Conservation (phyloP, 2,888 invertebrate species). For the Tillus elongatus region DNA sequence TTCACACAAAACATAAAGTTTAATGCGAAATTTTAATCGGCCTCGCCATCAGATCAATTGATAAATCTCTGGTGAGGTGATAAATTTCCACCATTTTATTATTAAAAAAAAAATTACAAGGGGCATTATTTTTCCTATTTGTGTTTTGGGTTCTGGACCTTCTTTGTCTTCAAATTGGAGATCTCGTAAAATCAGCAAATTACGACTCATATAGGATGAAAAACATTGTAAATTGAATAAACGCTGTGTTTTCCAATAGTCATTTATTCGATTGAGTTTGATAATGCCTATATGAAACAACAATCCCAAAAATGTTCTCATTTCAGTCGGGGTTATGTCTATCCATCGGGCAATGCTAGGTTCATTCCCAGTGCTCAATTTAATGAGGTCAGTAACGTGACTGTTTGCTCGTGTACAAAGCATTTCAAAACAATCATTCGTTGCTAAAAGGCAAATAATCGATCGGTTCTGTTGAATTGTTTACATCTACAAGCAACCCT, state of each 20-base stretch:
- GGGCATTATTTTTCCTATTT: slow-evolving; percentile 28
- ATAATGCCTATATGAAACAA: slow-evolving; percentile 35
- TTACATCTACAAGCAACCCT: too few relatives aligned
- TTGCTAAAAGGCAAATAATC: slow-evolving; percentile 18
- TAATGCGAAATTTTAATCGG: too few relatives aligned
- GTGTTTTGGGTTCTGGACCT: slow-evolving; percentile 22
- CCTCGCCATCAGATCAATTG: too few relatives aligned
- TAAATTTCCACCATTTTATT: too few relatives aligned
- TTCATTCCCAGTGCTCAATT: slow-evolving; percentile 14
- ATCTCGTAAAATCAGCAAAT: slow-evolving; percentile 30
- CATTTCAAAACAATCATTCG: slow-evolving; percentile 16
- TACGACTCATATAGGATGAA: slow-evolving; percentile 29
- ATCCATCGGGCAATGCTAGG: slow-evolving; percentile 27
- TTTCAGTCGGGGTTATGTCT: slow-evolving; percentile 24
- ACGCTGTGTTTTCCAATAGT: slow-evolving; percentile 34
- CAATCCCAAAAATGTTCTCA: slow-evolving; percentile 33
- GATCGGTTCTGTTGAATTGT: too few relatives aligned
- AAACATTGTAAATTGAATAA: slow-evolving; percentile 31
- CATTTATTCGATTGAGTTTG: slow-evolving; percentile 27
- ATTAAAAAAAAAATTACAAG: slow-evolving; percentile 34
- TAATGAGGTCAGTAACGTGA: slow-evolving; percentile 16
- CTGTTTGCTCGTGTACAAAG: slow-evolving; percentile 14
- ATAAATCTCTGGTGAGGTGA: too few relatives aligned
- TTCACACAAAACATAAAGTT: slow-evolving; percentile 5
- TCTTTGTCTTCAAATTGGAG: slow-evolving; percentile 28